Base-by-base conservation (phyloP, 2,888 invertebrate genomes). In the Apodemia duryi region DNA sequence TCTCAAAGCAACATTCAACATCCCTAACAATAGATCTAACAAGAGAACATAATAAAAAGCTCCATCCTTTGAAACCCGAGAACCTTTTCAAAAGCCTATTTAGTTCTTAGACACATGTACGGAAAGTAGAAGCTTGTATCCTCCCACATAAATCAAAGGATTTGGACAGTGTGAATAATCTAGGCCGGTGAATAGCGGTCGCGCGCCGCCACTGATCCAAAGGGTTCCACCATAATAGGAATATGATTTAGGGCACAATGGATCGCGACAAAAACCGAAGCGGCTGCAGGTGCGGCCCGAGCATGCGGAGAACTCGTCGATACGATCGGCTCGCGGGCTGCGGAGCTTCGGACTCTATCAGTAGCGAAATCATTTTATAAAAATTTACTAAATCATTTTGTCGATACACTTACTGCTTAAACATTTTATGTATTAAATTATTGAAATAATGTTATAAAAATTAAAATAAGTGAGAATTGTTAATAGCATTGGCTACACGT, bases 231-330 rank as follows among this genome's bases (percentile, higher is more conserved):
- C 63, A 69, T 66, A 73, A 73, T 73, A 69, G 68, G 68, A 68
- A 66, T 73, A 74, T 80, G 80, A 81, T 80, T 79, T 77, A 77
- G 72, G 69, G 68, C 66, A 66, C 69, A 69, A 69, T 67, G 65
- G 52, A 68, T 2, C 68, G 62, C 62, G 67, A 69, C 71, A 73
- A 76, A 72, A 73, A 71, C 67, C 46, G 67, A 61, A 65, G 64
- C 46, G 28, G 69, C 68, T 74, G 73, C 79, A 81, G 79, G 78
- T 80, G 74, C 67, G 68, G 71, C 0, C 70, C 68, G 67, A 65
- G 70, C 63, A 66, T 64, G 63, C 68, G 63, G 62, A 60, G 61
- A 63, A 68, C 66, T 60, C 46, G 11, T 64, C 62, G 69, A 69
- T 69, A 69, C 64, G 62, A 69, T 69, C 69, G 64, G 41, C 32